These are phyloP conservation scores for Dendrolimus kikuchii DNA, from an alignment of 1,140 invertebrate species.

Conservation along the genomic window DNA sequence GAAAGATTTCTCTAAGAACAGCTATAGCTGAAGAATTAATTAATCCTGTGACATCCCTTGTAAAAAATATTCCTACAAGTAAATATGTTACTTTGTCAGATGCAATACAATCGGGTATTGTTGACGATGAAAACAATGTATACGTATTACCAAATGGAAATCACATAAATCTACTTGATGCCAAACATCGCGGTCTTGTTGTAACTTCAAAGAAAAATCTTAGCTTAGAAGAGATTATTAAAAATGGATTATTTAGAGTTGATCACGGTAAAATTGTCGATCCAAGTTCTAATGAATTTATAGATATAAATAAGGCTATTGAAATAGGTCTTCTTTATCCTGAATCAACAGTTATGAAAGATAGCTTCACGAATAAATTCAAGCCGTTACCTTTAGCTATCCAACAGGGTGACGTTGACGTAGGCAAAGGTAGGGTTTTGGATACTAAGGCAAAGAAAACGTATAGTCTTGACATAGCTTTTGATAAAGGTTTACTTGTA, in stretches of 20 bases:
- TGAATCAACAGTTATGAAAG: conserved; percentile 83
- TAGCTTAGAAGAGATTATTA: conserved; percentile 84
- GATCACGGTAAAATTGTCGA: conserved; percentile 87
- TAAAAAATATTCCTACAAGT: conserved; percentile 81
- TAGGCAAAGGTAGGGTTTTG: conserved; percentile 81
- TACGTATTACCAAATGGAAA: conserved; percentile 78
- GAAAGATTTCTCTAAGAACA: conserved; percentile 84
- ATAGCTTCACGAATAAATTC: conserved; percentile 81
- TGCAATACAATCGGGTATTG: conserved; percentile 81
- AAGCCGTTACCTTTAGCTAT: conserved; percentile 83
- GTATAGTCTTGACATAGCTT: conserved; percentile 82
- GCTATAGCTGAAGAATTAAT: conserved; percentile 87
- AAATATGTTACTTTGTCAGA: conserved; percentile 82
- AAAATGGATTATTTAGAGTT: conserved; percentile 82
- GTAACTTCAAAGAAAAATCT: conserved; percentile 81
- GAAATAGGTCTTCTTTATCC: conserved; percentile 82
- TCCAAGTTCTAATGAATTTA: conserved; percentile 79
- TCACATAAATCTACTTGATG: conserved; percentile 79
- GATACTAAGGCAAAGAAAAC: conserved; percentile 84
- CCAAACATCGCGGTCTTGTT: conserved; percentile 81
- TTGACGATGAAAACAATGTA: conserved; percentile 81
- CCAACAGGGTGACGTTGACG: conserved; percentile 85
- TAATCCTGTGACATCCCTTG: conserved; percentile 83
- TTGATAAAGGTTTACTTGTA: conserved; percentile 82
- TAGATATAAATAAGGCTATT: conserved; percentile 82